Evolutionary conservation across 1,140 invertebrate species (phyloP).

Genomic region (Prorops nasuta): DNA sequence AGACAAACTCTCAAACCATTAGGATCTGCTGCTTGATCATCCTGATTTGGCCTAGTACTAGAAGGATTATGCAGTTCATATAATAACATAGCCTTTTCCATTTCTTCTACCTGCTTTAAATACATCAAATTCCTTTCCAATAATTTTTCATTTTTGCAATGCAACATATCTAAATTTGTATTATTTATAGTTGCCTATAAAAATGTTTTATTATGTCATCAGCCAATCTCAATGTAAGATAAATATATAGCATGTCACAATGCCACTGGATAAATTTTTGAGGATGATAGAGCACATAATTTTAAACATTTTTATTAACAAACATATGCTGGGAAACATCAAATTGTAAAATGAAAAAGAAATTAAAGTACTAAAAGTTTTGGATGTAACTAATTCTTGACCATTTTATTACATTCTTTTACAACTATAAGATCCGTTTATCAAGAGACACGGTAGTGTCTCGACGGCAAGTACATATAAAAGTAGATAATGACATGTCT

Average conservation of each 20-base stretch:
- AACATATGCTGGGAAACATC: too few relatives aligned
- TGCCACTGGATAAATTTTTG: too few relatives aligned
- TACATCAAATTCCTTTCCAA: constrained; percentile 42
- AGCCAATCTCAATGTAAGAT: background rate
- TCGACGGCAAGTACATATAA: too few relatives aligned
- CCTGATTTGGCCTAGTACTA: constrained; percentile 63
- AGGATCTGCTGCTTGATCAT: constrained; percentile 63
- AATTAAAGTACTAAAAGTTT: too few relatives aligned
- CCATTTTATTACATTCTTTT: too few relatives aligned
- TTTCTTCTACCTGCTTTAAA: constrained; percentile 43
- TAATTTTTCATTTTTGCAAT: constrained; percentile 57
- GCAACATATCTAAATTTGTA: constrained; percentile 55
- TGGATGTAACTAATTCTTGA: too few relatives aligned
- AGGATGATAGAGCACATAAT: too few relatives aligned
- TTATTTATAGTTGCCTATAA: constrained; percentile 51
- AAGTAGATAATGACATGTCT: too few relatives aligned
- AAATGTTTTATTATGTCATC: constrained; percentile 1
- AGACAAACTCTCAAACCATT: constrained; percentile 65
- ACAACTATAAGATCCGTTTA: too few relatives aligned
- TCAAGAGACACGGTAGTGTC: too few relatives aligned
- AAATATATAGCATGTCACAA: constrained; percentile 13
- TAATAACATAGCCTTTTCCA: constrained; percentile 63
- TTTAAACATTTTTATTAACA: too few relatives aligned
- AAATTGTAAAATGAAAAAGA: too few relatives aligned
- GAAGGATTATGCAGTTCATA: constrained; percentile 73